phyloP scores from a whole-genome alignment of 2,888 invertebrate genomes.

The Pseudanteris insignis region DNA sequence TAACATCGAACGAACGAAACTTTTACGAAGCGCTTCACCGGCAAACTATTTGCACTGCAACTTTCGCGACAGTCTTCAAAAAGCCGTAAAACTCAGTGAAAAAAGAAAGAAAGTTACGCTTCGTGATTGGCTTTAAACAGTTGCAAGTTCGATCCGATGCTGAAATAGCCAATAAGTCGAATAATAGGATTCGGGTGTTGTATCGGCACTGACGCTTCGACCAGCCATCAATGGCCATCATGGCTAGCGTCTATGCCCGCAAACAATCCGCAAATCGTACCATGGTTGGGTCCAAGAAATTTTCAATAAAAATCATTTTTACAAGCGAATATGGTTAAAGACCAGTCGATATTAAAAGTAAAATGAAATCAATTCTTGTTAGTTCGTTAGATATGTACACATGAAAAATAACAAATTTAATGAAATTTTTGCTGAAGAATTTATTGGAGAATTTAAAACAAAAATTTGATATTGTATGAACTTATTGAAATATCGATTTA shows the following conservation, averaged over 20 bases:
- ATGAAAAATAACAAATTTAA: too few relatives aligned
- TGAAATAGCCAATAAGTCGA: slow-evolving; percentile 41
- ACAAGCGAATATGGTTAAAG: too few relatives aligned
- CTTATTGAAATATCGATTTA: too few relatives aligned
- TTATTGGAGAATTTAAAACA: too few relatives aligned
- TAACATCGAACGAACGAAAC: slow-evolving; percentile 2
- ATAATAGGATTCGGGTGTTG: slow-evolving; percentile 36
- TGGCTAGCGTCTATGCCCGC: slow-evolving; percentile 15
- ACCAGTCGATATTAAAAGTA: too few relatives aligned
- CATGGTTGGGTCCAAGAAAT: too few relatives aligned
- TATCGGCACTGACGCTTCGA: slow-evolving; percentile 28
- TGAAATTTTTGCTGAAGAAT: too few relatives aligned
- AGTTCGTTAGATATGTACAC: too few relatives aligned
- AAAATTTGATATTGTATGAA: too few relatives aligned
- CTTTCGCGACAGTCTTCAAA: slow-evolving; percentile 27
- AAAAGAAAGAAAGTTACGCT: not conserved
- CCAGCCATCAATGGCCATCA: slow-evolving; percentile 20
- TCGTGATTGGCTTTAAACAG: slow-evolving; percentile 34
- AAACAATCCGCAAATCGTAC: slow-evolving; percentile 29
- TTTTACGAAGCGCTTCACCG: slow-evolving; percentile 3
- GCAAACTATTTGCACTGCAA: slow-evolving; percentile 21
- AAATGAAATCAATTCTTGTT: too few relatives aligned
- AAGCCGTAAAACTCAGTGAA: slow-evolving; percentile 26
- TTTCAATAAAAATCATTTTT: too few relatives aligned
- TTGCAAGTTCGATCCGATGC: slow-evolving; percentile 23